These are phyloP conservation scores for Sebastes alutus DNA, from an alignment of 2,797 vertebrate genomes.

Conservation along the genomic window DNA sequence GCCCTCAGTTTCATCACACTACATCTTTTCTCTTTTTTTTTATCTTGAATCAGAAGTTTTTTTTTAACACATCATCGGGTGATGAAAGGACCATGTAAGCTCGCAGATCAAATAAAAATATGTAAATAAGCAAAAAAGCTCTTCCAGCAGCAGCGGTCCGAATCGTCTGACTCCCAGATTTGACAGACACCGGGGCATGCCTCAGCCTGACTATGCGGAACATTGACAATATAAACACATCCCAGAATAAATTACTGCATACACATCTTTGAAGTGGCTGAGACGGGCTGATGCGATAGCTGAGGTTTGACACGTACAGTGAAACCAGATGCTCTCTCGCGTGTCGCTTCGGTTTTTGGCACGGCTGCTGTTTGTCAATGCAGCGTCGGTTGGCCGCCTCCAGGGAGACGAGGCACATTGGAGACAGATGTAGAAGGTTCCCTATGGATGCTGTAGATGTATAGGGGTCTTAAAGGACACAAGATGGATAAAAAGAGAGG, in stretches of 20 bases:
- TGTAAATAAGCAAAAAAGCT: slow-evolving; percentile 10
- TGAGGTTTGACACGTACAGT: slow-evolving; percentile 57
- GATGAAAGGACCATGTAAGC: slow-evolving; percentile 13
- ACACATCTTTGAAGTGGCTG: slow-evolving; percentile 28
- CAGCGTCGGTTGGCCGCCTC: slow-evolving; percentile 24
- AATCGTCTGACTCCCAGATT: not conserved
- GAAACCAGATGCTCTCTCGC: slow-evolving; percentile 65
- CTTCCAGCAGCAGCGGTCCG: slow-evolving; percentile 4
- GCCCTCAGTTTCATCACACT: not conserved
- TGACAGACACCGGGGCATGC: slow-evolving; percentile 30
- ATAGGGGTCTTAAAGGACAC: not conserved
- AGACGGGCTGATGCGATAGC: slow-evolving; percentile 9
- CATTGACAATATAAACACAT: slow-evolving; percentile 45
- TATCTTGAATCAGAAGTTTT: slow-evolving; percentile 1
- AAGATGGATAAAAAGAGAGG: slow-evolving; percentile 13
- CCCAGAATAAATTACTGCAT: slow-evolving; percentile 23
- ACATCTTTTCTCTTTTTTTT: not conserved
- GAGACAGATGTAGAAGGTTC: slow-evolving; percentile 65
- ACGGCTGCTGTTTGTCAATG: slow-evolving; percentile 54
- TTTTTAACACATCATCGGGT: not conserved
- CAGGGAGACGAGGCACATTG: slow-evolving; percentile 55
- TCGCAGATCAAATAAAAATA: slow-evolving; percentile 22
- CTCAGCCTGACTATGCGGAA: slow-evolving; percentile 24
- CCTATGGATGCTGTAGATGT: slow-evolving; percentile 13
- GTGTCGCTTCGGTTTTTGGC: slow-evolving; percentile 53